phyloP scores from a whole-genome alignment of 2,113 vertebrate species.

The Pyrgilauda ruficollis region DNA sequence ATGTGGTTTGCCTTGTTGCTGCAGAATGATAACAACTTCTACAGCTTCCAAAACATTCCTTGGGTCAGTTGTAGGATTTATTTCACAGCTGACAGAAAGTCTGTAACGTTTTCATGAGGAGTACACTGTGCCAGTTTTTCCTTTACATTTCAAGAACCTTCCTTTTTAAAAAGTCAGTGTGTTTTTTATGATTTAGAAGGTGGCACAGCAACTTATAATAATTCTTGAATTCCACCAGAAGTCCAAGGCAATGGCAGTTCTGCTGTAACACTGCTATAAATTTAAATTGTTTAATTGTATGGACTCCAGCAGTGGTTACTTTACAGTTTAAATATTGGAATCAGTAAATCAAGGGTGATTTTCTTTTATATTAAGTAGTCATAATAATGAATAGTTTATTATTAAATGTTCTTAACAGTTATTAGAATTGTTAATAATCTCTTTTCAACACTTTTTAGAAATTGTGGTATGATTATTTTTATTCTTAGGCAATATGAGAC shows the following conservation, averaged over 20 bases:
- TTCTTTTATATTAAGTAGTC: neutral
- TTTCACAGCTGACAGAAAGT: neutral
- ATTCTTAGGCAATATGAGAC: neutral
- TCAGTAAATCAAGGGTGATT: neutral
- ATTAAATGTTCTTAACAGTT: neutral
- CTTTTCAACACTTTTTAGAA: neutral
- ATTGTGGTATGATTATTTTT: neutral
- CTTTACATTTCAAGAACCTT: neutral
- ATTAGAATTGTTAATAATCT: neutral
- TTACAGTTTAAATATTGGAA: neutral
- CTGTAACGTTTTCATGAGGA: neutral
- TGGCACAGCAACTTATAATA: neutral
- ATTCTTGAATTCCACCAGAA: neutral
- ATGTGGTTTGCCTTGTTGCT: neutral
- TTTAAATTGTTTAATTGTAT: neutral
- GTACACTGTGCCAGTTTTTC: neutral
- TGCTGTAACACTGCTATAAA: neutral
- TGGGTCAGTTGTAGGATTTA: neutral
- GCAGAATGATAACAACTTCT: neutral
- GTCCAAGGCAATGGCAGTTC: neutral
- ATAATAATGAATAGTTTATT: neutral
- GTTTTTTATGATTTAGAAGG: neutral
- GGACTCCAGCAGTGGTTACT: neutral
- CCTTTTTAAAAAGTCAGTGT: neutral
- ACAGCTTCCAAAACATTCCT: neutral